phyloP scores from a whole-genome alignment of 2,888 invertebrate species.

The Leucophenga maculata region DNA sequence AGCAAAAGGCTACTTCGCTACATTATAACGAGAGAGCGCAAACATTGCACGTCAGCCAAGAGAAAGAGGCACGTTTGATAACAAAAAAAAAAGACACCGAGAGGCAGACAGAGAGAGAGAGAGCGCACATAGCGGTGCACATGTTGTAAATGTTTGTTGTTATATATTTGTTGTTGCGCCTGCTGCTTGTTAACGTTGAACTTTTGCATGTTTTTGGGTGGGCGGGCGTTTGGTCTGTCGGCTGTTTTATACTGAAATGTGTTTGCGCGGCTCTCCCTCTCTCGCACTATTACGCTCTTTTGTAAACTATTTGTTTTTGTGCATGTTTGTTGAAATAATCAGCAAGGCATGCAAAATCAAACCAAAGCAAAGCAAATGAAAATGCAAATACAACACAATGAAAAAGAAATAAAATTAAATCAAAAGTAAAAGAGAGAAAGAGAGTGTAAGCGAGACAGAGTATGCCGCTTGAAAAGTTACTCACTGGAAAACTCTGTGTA shows the following conservation, averaged over 20 bases:
- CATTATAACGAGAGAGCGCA: slow-evolving; percentile 14
- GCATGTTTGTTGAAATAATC: slow-evolving; percentile 51
- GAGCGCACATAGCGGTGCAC: slow-evolving; percentile 28
- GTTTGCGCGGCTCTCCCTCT: slow-evolving; percentile 13
- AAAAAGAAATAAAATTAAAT: slow-evolving; percentile 9
- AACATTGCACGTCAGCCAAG: slow-evolving; percentile 10
- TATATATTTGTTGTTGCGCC: slow-evolving; percentile 56
- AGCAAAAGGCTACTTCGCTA: no score
- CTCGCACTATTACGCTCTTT: not conserved
- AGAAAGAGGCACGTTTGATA: slow-evolving; percentile 18
- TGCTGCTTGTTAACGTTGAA: slow-evolving; percentile 6
- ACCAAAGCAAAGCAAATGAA: slow-evolving; percentile 36
- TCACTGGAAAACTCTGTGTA: not conserved
- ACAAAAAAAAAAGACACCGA: slow-evolving; percentile 15
- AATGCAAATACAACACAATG: slow-evolving; percentile 45
- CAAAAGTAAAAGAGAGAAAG: not conserved
- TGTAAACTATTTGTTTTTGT: not conserved
- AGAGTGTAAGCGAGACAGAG: not conserved
- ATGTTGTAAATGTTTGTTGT: slow-evolving; percentile 44
- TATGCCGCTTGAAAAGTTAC: not conserved
- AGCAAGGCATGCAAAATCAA: slow-evolving; percentile 66
- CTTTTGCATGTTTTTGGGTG: slow-evolving; percentile 33
- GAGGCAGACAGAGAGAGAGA: slow-evolving; percentile 19
- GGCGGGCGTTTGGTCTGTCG: slow-evolving; percentile 41
- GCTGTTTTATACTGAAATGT: slow-evolving; percentile 29